A percentile compares a stretch with the other conserved stretches of the same genome.
Conservation (phyloP, 2,113 vertebrate species). For the Coracopsis vasa region DNA sequence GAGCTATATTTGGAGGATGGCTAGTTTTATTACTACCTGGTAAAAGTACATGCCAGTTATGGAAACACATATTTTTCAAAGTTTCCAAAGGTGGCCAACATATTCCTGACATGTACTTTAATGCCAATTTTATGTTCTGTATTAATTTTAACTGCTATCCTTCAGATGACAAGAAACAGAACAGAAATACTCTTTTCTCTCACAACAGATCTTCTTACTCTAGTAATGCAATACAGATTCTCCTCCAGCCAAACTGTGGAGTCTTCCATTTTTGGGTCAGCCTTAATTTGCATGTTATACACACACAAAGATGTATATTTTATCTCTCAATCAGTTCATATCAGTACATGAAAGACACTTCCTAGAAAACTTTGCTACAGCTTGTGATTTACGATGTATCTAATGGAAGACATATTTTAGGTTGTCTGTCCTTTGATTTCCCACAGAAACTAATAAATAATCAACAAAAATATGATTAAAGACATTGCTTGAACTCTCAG, state of each 20-base stretch:
- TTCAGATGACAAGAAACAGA: background rate
- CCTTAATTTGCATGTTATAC: constrained; percentile 79
- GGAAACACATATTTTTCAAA: background rate
- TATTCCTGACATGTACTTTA: background rate
- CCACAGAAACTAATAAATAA: constrained; percentile 82
- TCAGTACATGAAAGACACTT: constrained; percentile 66
- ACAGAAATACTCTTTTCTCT: background rate
- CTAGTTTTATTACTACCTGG: background rate
- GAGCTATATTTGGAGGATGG: background rate
- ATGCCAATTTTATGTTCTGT: background rate
- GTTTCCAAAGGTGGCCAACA: background rate
- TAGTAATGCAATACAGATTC: background rate
- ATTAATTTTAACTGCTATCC: background rate
- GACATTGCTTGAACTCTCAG: constrained; percentile 71
- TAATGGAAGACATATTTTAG: constrained; percentile 73
- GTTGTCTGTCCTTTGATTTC: constrained; percentile 76
- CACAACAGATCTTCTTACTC: constrained; percentile 11
- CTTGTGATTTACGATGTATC: constrained; percentile 70
- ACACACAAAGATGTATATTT: constrained; percentile 76
- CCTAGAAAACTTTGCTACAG: constrained; percentile 67
- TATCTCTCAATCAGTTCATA: constrained; percentile 69
- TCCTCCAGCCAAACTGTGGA: constrained; percentile 7
- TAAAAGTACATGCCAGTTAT: background rate
- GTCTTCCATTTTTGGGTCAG: constrained; percentile 73
- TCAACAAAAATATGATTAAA: constrained; percentile 85